A percentile compares a stretch with the other conserved stretches of the same genome.
Conservation (phyloP, 37 sponge, comb jelly and placozoan genomes). For the Bolinopsis microptera region DNA sequence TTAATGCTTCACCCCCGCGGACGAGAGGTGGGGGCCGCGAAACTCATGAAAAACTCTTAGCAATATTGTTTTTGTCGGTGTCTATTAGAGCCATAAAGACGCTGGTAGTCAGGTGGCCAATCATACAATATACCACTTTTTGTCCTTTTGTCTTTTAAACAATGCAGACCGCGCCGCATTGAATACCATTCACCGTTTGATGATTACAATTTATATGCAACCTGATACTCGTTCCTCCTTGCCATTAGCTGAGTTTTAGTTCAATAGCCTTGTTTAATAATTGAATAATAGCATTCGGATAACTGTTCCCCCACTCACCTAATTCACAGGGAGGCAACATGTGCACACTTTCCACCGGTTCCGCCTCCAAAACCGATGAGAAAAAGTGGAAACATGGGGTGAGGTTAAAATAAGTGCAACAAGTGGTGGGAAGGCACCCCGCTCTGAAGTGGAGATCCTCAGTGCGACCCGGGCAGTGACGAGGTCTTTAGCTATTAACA, state of each 20-base stretch:
- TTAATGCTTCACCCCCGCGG: background rate
- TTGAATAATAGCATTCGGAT: background rate
- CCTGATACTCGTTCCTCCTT: constrained; percentile 3
- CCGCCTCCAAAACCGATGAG: too few species aligned
- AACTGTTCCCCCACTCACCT: background rate
- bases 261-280: constrained; percentile 8
- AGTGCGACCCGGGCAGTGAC: background rate
- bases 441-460: background rate
- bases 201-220: constrained; percentile 64
- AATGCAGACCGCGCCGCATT: constrained; percentile 53
- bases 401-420: background rate
- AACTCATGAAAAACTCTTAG: background rate
- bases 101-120: constrained; percentile 36
- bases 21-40: background rate
- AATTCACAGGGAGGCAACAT: background rate
- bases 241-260: constrained; percentile 52
- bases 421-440: background rate
- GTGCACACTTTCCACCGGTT: too few species aligned
- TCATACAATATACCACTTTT: constrained; percentile 58
- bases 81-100: constrained; percentile 41
- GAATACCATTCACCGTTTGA: constrained; percentile 64
- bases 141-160: constrained; percentile 65
- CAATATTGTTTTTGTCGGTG: constrained; percentile 53
- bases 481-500: background rate
- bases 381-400: background rate